These are phyloP conservation scores for Sinocyclocheilus anophthalmus DNA, from an alignment of 2,113 vertebrate genomes.

Conservation along the genomic window DNA sequence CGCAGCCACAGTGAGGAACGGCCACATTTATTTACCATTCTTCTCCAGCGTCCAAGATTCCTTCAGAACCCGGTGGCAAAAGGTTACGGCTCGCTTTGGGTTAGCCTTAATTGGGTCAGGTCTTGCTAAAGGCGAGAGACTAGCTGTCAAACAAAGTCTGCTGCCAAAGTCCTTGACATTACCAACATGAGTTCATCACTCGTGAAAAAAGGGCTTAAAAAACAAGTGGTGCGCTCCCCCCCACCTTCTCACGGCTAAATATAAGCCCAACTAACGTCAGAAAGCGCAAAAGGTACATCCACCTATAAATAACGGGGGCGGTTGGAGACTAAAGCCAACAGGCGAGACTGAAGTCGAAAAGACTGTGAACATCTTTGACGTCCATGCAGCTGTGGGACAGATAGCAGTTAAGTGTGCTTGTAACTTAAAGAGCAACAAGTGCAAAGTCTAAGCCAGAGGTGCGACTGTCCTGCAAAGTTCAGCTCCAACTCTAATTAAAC, in stretches of 20 bases:
- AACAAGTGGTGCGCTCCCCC: conserved; percentile 43
- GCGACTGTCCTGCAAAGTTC: too few species aligned
- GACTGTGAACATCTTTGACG: not conserved
- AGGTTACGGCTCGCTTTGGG: conserved; percentile 28
- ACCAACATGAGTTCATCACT: conserved; percentile 56
- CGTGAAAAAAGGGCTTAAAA: conserved; percentile 41
- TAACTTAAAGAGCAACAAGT: not conserved
- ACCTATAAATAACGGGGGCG: conserved; percentile 59
- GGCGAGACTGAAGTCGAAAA: not conserved
- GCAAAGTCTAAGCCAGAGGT: not conserved
- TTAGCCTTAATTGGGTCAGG: conserved; percentile 32
- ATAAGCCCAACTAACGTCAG: conserved; percentile 59
- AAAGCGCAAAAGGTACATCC: conserved; percentile 57
- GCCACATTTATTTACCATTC: conserved; percentile 27
- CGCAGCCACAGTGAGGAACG: not conserved
- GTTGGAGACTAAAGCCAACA: conserved; percentile 42
- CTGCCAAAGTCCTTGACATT: conserved; percentile 59
- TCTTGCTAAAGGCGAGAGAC: conserved; percentile 26
- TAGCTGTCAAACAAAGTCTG: conserved; percentile 46
- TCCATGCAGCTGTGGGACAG: not conserved
- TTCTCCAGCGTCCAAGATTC: conserved; percentile 17
- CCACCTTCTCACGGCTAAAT: conserved; percentile 50
- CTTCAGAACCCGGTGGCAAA: conserved; percentile 6
- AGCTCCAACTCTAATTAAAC: too few species aligned
- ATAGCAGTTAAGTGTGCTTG: not conserved